A percentile compares a stretch with the other conserved stretches of the same genome.
Conservation (phyloP, 2,888 invertebrate species). For the Pandemis heparana region DNA sequence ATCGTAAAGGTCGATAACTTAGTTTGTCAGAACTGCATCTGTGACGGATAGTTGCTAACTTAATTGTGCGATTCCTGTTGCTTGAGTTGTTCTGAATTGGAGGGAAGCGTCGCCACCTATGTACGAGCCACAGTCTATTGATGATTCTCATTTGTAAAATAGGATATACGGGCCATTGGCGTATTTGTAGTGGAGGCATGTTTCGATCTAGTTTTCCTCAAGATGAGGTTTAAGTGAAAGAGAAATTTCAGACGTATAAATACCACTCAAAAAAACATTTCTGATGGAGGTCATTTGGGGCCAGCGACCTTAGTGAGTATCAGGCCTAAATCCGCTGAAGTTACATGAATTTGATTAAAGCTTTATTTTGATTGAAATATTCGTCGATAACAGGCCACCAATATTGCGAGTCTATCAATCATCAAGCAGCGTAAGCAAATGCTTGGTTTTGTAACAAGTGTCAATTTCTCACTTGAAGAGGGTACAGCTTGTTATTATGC, state of each 20-base stretch:
- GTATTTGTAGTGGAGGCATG: too few species aligned
- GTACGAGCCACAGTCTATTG: not conserved
- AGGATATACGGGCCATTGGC: not conserved
- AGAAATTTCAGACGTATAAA: not conserved
- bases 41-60: slow-evolving; percentile 36
- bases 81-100: slow-evolving; percentile 11
- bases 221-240: too few species aligned
- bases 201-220: too few species aligned
- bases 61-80: slow-evolving; percentile 33
- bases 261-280: not conserved
- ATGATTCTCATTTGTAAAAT: not conserved
- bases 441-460: slow-evolving; percentile 47
- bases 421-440: slow-evolving; percentile 40
- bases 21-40: slow-evolving; percentile 28
- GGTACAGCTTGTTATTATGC: slow-evolving; percentile 47
- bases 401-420: slow-evolving; percentile 33
- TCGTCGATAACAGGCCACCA: slow-evolving; percentile 2
- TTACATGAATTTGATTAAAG: not conserved
- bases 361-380: slow-evolving; percentile 8
- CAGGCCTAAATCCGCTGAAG: not conserved
- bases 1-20: slow-evolving; percentile 25
- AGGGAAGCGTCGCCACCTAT: not conserved
- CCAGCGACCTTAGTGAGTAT: not conserved
- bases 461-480: slow-evolving; percentile 53
- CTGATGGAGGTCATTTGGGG: not conserved